These are phyloP conservation scores for Latrodectus geometricus DNA, from an alignment of 1,140 invertebrate species.

Conservation along the genomic window DNA sequence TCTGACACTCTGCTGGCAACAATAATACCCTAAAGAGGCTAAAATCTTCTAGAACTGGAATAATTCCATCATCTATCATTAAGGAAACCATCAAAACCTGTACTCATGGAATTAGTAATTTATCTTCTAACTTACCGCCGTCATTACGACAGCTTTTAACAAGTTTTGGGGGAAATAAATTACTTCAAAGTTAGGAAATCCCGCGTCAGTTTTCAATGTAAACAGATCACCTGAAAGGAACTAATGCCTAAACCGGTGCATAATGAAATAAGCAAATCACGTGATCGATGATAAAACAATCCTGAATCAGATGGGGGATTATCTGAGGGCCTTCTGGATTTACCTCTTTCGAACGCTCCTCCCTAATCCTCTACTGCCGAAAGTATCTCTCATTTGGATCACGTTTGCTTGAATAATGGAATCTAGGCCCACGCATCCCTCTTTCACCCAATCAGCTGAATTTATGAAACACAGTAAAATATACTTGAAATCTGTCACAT, in stretches of 20 bases:
- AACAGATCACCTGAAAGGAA: constrained; percentile 25
- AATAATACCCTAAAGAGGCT: neutral
- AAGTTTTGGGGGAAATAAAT: constrained; percentile 39
- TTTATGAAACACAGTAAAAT: no score
- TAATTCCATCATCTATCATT: neutral
- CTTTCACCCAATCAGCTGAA: neutral
- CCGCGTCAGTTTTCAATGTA: constrained; percentile 23
- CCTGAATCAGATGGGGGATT: constrained; percentile 21
- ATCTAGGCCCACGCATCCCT: neutral
- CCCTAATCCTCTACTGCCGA: constrained; percentile 29
- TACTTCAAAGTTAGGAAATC: constrained; percentile 42
- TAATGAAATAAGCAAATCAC: constrained; percentile 43
- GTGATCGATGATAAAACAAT: constrained; percentile 56
- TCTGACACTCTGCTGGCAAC: no score
- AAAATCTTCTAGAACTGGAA: neutral
- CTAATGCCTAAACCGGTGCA: constrained; percentile 18
- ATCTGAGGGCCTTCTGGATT: constrained; percentile 24
- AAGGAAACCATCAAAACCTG: neutral
- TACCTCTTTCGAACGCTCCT: constrained; percentile 11
- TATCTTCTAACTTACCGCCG: constrained; percentile 18
- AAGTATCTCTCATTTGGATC: constrained; percentile 36
- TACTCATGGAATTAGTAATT: constrained; percentile 6
- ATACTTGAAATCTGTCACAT: no score
- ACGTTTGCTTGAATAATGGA: constrained; percentile 24
- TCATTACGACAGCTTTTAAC: constrained; percentile 37